These are phyloP conservation scores for Regulus satrapa DNA, from an alignment of 2,113 vertebrate genomes.

Conservation along the genomic window DNA sequence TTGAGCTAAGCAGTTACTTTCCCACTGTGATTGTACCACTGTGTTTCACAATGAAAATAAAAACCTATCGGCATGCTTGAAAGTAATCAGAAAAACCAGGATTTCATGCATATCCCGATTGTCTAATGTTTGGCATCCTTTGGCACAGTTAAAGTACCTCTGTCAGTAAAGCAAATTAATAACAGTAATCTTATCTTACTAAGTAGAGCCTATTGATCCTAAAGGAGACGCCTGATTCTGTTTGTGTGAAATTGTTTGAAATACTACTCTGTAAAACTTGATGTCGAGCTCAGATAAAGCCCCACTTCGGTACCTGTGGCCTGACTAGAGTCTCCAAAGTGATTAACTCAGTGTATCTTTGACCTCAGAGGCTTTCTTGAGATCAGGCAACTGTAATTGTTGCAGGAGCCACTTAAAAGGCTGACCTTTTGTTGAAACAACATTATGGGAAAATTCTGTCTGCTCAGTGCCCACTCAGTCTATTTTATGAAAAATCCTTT, in stretches of 20 bases:
- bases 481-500: neutral
- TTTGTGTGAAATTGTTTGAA: slow-evolving; percentile 78
- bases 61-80: neutral
- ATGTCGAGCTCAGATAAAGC: slow-evolving; percentile 70
- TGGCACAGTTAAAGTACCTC: slow-evolving; percentile 57
- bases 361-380: slow-evolving; percentile 61
- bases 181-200: slow-evolving; percentile 72
- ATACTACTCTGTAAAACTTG: slow-evolving; percentile 67
- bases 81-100: slow-evolving; percentile 35
- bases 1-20: slow-evolving; percentile 17
- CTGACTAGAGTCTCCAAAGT: slow-evolving; percentile 9
- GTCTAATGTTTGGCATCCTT: slow-evolving; percentile 43
- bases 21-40: slow-evolving; percentile 38
- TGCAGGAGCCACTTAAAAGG: slow-evolving; percentile 61
- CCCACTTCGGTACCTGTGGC: slow-evolving; percentile 51
- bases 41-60: slow-evolving; percentile 40
- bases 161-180: slow-evolving; percentile 75
- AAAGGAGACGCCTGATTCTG: slow-evolving; percentile 62
- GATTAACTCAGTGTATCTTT: slow-evolving; percentile 69
- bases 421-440: neutral
- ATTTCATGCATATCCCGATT: slow-evolving; percentile 45
- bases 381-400: slow-evolving; percentile 38
- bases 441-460: neutral
- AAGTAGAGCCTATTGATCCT: slow-evolving; percentile 65
- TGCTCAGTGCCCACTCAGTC: neutral